Evolutionary conservation across 2,113 vertebrate species (phyloP).

Genomic region (Atlantisia rogersi): DNA sequence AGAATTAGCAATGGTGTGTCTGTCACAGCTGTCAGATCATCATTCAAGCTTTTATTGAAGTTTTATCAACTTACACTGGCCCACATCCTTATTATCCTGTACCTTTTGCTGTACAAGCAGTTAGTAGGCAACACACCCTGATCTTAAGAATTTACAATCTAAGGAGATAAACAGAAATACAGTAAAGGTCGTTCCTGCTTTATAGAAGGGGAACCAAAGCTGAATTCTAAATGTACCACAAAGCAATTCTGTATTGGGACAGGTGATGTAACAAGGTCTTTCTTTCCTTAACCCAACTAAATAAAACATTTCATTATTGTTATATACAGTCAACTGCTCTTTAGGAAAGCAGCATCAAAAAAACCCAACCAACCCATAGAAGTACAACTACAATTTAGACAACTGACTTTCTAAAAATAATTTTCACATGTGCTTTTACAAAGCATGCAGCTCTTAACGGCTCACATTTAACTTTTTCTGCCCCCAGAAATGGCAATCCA

Average conservation of each 20-base stretch:
- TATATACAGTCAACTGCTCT: neutral
- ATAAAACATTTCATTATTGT: neutral
- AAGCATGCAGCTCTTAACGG: conserved; percentile 3
- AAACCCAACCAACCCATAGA: neutral
- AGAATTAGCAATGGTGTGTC: neutral
- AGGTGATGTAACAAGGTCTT: neutral
- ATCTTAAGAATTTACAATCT: neutral
- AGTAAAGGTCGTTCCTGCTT: neutral
- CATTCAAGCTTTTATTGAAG: neutral
- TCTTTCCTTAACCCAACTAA: neutral
- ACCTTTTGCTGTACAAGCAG: neutral
- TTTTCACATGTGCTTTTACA: conserved; percentile 16
- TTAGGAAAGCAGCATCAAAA: neutral
- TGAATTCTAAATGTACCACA: neutral
- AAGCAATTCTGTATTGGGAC: neutral
- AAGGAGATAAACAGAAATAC: neutral
- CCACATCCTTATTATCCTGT: neutral
- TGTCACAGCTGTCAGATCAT: neutral
- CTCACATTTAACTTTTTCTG: conserved; percentile 65
- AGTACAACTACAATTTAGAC: neutral
- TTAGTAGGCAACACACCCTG: neutral
- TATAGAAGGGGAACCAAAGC: neutral
- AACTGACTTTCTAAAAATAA: neutral
- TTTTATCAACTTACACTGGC: neutral
- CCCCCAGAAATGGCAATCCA: conserved; percentile 84